Evolutionary conservation across 2,113 vertebrate genomes (phyloP).

Genomic region (Eublepharis macularius): DNA sequence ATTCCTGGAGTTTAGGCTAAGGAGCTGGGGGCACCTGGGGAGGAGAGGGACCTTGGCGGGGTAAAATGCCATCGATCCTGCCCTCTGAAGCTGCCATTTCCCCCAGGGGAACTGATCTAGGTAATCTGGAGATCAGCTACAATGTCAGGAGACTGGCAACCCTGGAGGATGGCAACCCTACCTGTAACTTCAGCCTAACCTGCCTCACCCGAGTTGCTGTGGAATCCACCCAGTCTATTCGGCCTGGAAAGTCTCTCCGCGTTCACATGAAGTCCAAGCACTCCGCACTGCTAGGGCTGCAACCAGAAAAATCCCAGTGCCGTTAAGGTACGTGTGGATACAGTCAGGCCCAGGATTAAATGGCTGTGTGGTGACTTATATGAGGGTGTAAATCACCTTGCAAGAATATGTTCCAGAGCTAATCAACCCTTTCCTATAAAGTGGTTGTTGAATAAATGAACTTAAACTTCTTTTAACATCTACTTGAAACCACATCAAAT

Average conservation of each 20-base stretch:
- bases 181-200: background rate
- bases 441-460: background rate
- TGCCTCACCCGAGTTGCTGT: background rate
- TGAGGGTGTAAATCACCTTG: background rate
- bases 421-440: background rate
- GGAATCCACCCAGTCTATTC: background rate
- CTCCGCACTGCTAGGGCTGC: background rate
- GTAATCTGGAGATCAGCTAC: no score
- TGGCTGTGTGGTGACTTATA: background rate
- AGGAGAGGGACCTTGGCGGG: no score
- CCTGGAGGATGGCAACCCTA: no score
- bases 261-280: background rate
- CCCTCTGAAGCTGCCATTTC: no score
- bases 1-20: no score
- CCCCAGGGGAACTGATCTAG: no score
- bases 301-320: background rate
- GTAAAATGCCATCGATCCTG: no score
- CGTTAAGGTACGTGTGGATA: background rate
- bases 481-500: background rate
- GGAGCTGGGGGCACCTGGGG: no score
- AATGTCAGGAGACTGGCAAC: no score
- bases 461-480: background rate
- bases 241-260: background rate
- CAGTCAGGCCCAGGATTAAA: background rate
- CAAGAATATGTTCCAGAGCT: slow-evolving; percentile 1